Conservation (phyloP, 1,140 invertebrate genomes). For the Elymnias hypermnestra region DNA sequence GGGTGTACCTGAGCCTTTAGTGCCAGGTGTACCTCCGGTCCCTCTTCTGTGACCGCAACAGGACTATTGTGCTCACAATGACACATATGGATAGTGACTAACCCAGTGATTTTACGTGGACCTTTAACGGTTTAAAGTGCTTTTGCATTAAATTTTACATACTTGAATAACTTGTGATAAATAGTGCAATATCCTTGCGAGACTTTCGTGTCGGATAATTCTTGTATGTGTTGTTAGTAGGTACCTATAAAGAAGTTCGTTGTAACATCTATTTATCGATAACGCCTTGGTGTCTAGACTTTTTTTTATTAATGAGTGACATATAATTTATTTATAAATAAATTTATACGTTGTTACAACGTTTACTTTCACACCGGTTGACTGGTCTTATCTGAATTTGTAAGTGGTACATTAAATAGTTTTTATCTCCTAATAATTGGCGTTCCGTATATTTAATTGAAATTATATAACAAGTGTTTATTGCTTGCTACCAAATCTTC, state of each 20-base stretch:
- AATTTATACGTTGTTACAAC: too few species aligned
- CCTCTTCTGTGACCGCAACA: slow-evolving; percentile 63
- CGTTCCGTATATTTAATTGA: too few species aligned
- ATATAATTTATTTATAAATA: too few species aligned
- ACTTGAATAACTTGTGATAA: slow-evolving; percentile 52
- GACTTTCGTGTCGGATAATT: slow-evolving; percentile 30
- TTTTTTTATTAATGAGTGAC: slow-evolving; percentile 20
- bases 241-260: too few species aligned
- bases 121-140: slow-evolving; percentile 13
- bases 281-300: slow-evolving; percentile 21
- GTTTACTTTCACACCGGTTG: too few species aligned
- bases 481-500: too few species aligned
- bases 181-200: slow-evolving; percentile 58
- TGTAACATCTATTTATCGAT: too few species aligned
- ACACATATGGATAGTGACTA: slow-evolving; percentile 40
- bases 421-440: too few species aligned
- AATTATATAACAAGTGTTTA: too few species aligned
- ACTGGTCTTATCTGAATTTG: too few species aligned
- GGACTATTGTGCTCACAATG: slow-evolving; percentile 44
- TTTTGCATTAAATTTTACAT: slow-evolving; percentile 24
- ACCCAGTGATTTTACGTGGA: slow-evolving; percentile 30
- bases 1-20: slow-evolving; percentile 55
- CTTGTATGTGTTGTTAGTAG: slow-evolving; percentile 1
- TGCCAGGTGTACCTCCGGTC: slow-evolving; percentile 55
- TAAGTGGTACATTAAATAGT: neutral